Conservation (phyloP, 2,113 vertebrate species). For the Raja brachyura region DNA sequence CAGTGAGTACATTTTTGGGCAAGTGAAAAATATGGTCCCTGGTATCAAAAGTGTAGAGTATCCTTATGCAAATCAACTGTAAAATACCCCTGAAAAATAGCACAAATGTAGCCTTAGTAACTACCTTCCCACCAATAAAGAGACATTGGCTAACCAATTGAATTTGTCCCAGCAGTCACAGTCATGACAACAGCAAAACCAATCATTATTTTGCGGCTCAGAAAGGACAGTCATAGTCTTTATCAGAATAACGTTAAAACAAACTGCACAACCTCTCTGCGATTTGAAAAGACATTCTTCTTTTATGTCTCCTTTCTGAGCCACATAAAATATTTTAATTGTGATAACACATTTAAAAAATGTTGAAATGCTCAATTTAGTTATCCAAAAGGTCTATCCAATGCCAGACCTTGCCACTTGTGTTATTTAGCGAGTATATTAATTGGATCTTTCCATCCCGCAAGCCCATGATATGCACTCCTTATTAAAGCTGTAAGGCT, state of each 20-base stretch:
- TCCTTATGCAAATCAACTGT: not conserved
- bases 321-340: not conserved
- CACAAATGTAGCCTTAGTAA: constrained; percentile 18
- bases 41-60: not conserved
- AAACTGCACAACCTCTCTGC: not conserved
- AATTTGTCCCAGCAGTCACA: not conserved
- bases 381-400: not conserved
- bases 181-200: constrained; percentile 15
- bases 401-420: not conserved
- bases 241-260: not conserved
- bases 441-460: not conserved
- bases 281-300: not conserved
- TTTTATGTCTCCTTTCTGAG: not conserved
- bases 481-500: not conserved
- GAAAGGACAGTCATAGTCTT: not conserved
- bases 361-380: not conserved
- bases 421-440: not conserved
- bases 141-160: not conserved
- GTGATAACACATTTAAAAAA: not conserved
- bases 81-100: not conserved
- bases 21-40: not conserved
- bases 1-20: not conserved
- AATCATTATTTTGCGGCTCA: constrained; percentile 3
- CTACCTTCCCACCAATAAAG: not conserved
- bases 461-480: not conserved